Percentiles rank a stretch among this genome's conserved stretches.
Evolutionary conservation across 2,888 invertebrate species (phyloP).

Genomic region (Calliopum simillimum): DNA sequence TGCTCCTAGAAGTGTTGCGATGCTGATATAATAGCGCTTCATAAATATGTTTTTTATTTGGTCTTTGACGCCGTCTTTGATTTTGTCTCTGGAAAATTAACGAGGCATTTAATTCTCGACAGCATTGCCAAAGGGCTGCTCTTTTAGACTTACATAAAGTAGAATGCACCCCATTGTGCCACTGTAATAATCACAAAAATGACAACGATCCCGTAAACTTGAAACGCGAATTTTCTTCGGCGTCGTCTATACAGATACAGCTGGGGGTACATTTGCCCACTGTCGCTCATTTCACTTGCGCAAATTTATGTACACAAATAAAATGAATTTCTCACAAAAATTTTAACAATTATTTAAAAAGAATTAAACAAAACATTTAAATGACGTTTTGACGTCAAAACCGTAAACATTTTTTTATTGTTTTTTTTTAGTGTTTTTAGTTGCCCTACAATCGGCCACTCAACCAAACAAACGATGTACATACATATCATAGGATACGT

Average conservation of each 20-base stretch:
- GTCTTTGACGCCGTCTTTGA: too few species aligned
- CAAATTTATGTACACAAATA: too few species aligned
- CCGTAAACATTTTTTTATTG: too few species aligned
- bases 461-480: too few species aligned
- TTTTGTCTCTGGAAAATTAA: too few species aligned
- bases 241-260: conserved; percentile 43
- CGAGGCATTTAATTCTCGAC: background rate
- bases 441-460: too few species aligned
- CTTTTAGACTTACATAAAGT: conserved; percentile 45
- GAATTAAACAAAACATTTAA: too few species aligned
- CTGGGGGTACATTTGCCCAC: background rate
- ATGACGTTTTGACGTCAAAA: too few species aligned
- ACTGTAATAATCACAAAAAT: conserved; percentile 46
- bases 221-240: conserved; percentile 51
- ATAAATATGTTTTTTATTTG: background rate
- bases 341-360: too few species aligned
- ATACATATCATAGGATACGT: too few species aligned
- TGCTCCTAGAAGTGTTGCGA: conserved; percentile 47
- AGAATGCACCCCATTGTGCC: conserved; percentile 49
- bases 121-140: background rate
- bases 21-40: conserved; percentile 43
- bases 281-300: background rate
- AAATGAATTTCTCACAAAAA: too few species aligned
- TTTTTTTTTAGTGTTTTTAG: too few species aligned
- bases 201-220: conserved; percentile 48